Base-by-base conservation (phyloP, 92 coral and sea anemone species). In the Umimayanthus chanpuru region DNA sequence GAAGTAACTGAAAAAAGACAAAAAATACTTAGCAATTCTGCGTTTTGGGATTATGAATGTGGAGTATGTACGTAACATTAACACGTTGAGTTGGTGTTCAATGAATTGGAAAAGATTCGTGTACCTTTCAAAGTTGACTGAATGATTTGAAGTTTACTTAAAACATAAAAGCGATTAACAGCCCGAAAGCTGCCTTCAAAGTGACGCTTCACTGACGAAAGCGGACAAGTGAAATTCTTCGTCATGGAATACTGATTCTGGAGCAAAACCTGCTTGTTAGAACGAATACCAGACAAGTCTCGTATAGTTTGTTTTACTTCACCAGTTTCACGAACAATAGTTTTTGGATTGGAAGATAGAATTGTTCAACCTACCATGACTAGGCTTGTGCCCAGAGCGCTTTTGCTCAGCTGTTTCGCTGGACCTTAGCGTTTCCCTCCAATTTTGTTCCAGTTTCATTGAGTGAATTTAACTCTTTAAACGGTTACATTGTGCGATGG, bases 391-490 rank as follows among this genome's bases (percentile, higher is more conserved):
- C 71, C 77, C 77, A 47, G 20, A 20, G 29, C 20, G 76, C 78
- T 71, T 83, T 83, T 71, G 87, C 41, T 83, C 78, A 70, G 87
- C 87, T 67, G 20, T 68, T 70, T 43, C 43, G 87, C 87, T 83
- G 87, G 78, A 83, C 87, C 70, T 40, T 23, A 50, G 87, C 87
- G 23, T 70, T 83, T 72, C 67, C 61, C 87, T 12, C 32, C 23
- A 16, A 40, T 5, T 6, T 30, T 29, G 71, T 80, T 55, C 50
- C 77, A 82, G 40, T 83, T 44, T 83, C 87, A 83, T 83, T 71
- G 74, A 83, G 78, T 14, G 77, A 68, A 39, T 14, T 0, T n/a
- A 83, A 70, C 18, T 64, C 23, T 43, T 83, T 23, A 83, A 53
- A 23, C 78, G 67, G 66, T 43, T 41, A 53, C 71, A 58, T 80